Base-by-base conservation (phyloP, 1,140 invertebrate species). In the Danaus melanippus region DNA sequence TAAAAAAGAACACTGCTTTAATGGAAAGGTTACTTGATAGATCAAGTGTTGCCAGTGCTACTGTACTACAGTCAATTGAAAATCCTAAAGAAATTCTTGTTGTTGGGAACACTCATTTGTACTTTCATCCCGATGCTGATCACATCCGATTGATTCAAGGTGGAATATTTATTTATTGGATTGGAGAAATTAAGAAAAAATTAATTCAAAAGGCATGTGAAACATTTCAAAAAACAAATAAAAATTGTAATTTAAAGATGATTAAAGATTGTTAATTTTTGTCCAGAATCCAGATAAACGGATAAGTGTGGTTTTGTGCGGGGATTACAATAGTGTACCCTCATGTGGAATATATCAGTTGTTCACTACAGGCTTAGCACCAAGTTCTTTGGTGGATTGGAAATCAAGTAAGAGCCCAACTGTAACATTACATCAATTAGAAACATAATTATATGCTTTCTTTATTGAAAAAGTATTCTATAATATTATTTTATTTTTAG, bases 41-140 rank as follows among this genome's bases (percentile, higher is more conserved):
- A 57, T 89, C 90, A 10, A 92, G 92, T 10, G 90, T 89, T 9
- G 73, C 91, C 45, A 90, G 90, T 90, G 88, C 89, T 10, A 79
- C 89, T 21, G 71, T 91, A 40, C 82, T 96, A 48, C 86, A 92
- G 71, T 90, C 90, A 8, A 74, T 89, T 48, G 89, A 92, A 21
- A 88, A 89, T 67, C 86, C 86, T 8, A 82, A 87, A 53, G 87
- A 92, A 68, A 84, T 91, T 51, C 55, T 96, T 40, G 74, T 96
- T 53, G 88, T 97, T 50, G 95, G 91, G 15, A 97, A 97, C 73
- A 97, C 95, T 0, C 97, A 98, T 89, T 89, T 98, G 11, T 98
- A 96, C 80, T 98, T 97, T 74, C 93, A 96, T 74, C 95, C 95
- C 2, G 91, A 94, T 79, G 93, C 95, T 8, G 92, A 95, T 87